Evolutionary conservation across 1,140 invertebrate genomes (phyloP), one percentile per base, ranked within the genome.

Genomic region (Trichoplusia ni): DNA sequence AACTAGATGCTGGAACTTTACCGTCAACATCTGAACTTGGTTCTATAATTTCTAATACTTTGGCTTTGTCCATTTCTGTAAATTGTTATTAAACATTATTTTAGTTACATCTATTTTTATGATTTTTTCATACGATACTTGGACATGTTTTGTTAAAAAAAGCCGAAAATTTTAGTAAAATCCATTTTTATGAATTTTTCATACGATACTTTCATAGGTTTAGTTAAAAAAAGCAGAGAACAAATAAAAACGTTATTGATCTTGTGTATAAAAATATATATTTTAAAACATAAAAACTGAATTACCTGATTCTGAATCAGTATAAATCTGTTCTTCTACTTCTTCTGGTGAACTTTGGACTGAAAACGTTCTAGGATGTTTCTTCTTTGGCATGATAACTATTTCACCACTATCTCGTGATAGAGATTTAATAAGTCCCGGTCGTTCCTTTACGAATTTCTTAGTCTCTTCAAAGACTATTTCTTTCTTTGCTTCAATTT

Each of bases 251-350:
- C n/a, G n/a, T n/a, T n/a, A n/a, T n/a, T n/a, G n/a, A n/a, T n/a
- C n/a, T n/a, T n/a, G n/a, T n/a, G n/a, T n/a, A n/a, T n/a, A n/a
- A n/a, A n/a, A n/a, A n/a, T n/a, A n/a, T n/a, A n/a, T n/a, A n/a
- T n/a, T n/a, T n/a, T n/a, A n/a, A n/a, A n/a, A n/a, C n/a, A n/a
- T n/a, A n/a, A n/a, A n/a, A n/a, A n/a, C n/a, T n/a, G n/a, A n/a
- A n/a, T 58, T 79, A 91, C 90, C 90, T 65, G 90, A 91, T 82
- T 91, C 90, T 8, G 90, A 91, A 74, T 91, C 90, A 33, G 90
- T 91, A 51, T 90, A 91, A 64, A 91, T 90, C 71, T 91, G 90
- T 71, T 91, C 90, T 73, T 91, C 90, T 4, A 91, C 85, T 84
- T 91, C 90, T 21, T 91, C 90, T 4, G 90, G 90, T 25, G 90